phyloP scores from a whole-genome alignment of 2,797 vertebrate species.

The Buceros bicornis region DNA sequence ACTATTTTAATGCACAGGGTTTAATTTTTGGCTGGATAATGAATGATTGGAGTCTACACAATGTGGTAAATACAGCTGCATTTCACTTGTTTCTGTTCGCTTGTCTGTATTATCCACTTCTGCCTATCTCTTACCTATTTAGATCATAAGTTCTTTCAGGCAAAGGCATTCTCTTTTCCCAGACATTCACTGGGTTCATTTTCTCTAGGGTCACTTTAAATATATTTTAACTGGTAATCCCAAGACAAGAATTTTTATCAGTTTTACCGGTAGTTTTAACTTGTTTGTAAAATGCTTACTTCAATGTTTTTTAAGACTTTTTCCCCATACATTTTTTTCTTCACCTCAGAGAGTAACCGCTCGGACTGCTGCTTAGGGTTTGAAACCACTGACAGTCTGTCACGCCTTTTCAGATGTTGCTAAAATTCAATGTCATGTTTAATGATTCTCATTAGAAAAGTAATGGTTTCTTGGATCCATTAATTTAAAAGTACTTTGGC shows the following conservation, averaged over 20 bases:
- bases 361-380: not conserved
- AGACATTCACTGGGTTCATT: not conserved
- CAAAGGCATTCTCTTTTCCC: not conserved
- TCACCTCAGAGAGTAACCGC: not conserved
- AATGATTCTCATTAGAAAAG: constrained; percentile 25
- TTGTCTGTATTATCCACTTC: not conserved
- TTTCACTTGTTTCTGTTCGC: not conserved
- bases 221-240: not conserved
- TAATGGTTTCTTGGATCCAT: not conserved
- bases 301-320: not conserved
- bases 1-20: not conserved
- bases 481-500: constrained; percentile 35
- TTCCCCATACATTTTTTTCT: not conserved
- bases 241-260: not conserved
- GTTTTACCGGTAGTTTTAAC: not conserved
- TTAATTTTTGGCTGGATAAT: not conserved
- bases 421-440: constrained; percentile 12
- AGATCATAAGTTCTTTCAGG: not conserved
- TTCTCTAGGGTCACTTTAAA: not conserved
- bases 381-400: not conserved
- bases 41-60: not conserved
- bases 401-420: not conserved
- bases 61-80: not conserved
- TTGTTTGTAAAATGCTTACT: not conserved
- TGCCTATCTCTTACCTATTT: not conserved